Evolutionary conservation across 2,113 vertebrate genomes (phyloP).

Genomic region (Nerophis lumbriciformis): DNA sequence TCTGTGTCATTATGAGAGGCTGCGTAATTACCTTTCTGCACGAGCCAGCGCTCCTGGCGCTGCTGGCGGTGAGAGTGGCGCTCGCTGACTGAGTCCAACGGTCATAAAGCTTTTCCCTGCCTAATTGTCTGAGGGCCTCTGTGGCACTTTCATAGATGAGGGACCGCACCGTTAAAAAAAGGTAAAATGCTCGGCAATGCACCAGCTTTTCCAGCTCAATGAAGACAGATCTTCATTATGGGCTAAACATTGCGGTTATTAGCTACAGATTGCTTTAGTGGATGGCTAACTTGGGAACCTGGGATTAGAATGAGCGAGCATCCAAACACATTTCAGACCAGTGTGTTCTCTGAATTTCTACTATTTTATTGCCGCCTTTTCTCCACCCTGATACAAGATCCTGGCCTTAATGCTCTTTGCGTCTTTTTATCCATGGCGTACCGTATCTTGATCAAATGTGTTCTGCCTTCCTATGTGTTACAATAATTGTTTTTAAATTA

Average conservation of each 20-base stretch:
- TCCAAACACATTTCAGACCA: constrained; percentile 2
- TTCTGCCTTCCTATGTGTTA: constrained; percentile 18
- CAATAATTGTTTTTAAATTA: no score
- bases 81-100: constrained; percentile 64
- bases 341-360: neutral
- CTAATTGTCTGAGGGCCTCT: constrained; percentile 72
- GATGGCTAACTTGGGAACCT: constrained; percentile 57
- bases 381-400: constrained; percentile 23
- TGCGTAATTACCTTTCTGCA: constrained; percentile 76
- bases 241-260: constrained; percentile 60
- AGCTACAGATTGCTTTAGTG: constrained; percentile 57
- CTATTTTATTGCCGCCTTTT: constrained; percentile 29
- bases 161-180: constrained; percentile 53
- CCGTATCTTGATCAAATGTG: constrained; percentile 47
- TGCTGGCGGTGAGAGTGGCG: constrained; percentile 58
- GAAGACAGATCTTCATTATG: constrained; percentile 65
- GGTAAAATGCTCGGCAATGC: constrained; percentile 51
- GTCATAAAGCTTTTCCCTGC: constrained; percentile 72
- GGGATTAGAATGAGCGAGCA: constrained; percentile 7
- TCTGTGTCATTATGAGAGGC: constrained; percentile 69
- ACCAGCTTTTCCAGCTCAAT: constrained; percentile 60
- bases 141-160: constrained; percentile 71
- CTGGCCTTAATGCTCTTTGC: constrained; percentile 40
- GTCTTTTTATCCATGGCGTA: constrained; percentile 44
- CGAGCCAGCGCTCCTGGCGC: constrained; percentile 70